phyloP scores from a whole-genome alignment of 1,140 invertebrate genomes.

The Ridgeia piscesae region DNA sequence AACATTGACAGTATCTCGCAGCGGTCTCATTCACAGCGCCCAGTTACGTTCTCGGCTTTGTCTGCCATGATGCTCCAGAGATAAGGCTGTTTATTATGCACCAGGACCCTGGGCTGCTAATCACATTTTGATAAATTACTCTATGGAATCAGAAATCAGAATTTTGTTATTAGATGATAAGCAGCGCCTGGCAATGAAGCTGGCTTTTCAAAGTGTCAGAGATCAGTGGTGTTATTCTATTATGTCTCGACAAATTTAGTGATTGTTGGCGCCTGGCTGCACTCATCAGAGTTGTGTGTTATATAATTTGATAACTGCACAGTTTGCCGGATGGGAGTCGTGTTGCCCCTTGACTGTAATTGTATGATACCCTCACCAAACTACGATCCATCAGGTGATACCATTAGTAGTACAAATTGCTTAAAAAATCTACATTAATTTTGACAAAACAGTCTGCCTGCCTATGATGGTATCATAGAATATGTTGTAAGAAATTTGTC shows the following conservation, averaged over 20 bases:
- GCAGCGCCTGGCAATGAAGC: neutral
- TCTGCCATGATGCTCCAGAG: neutral
- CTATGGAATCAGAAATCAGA: neutral
- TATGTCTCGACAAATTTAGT: neutral
- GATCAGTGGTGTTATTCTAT: neutral
- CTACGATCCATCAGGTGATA: no score
- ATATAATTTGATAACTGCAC: neutral
- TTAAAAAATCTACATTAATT: no score
- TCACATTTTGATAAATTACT: slow-evolving; percentile 2
- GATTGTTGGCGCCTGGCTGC: neutral
- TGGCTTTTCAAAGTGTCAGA: neutral
- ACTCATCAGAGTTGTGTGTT: neutral
- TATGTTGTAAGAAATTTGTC: no score
- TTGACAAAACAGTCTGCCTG: no score
- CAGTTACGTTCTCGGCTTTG: neutral
- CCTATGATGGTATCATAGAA: no score
- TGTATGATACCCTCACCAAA: no score
- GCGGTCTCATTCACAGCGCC: neutral
- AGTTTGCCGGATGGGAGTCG: neutral
- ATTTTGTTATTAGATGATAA: slow-evolving; percentile 7
- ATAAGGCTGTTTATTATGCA: neutral
- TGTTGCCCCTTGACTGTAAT: neutral
- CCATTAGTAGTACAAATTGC: no score
- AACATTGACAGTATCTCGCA: neutral
- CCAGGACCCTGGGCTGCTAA: neutral